Evolutionary conservation across 2,113 vertebrate species (phyloP).

Genomic region (Hippocampus mohnikei): DNA sequence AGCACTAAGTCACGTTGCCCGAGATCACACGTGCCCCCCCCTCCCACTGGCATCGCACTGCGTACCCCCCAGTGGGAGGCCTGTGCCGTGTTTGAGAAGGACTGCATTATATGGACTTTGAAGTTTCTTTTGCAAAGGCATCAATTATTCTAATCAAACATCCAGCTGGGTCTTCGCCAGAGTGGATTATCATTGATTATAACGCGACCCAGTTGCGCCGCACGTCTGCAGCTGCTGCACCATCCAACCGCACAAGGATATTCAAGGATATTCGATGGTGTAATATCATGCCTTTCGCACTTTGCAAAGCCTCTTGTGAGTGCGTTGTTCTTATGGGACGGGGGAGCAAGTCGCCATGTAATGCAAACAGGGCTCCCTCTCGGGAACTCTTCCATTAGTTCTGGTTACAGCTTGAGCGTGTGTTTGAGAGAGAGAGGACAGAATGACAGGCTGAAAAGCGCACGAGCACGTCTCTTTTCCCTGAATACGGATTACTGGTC

Average conservation of each 20-base stretch:
- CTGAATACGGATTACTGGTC: conserved; percentile 25
- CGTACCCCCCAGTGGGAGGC: too few species aligned
- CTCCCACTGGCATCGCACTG: too few species aligned
- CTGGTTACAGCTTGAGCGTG: not conserved
- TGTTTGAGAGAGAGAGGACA: not conserved
- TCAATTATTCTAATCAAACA: conserved; percentile 15
- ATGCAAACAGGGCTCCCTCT: conserved; percentile 24
- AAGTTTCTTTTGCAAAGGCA: not conserved
- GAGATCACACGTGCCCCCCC: too few species aligned
- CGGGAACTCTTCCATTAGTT: conserved; percentile 19
- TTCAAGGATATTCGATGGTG: conserved; percentile 1
- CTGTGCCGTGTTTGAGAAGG: too few species aligned
- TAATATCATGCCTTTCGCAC: not conserved
- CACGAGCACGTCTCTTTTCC: not conserved
- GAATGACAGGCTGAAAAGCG: conserved; percentile 14
- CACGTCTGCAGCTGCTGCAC: conserved; percentile 1
- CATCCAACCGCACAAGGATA: not conserved
- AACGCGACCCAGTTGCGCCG: conserved; percentile 5
- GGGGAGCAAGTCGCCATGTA: conserved; percentile 6
- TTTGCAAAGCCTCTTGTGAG: not conserved
- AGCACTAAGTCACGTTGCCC: too few species aligned
- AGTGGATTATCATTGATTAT: conserved; percentile 17
- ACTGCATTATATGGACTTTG: conserved; percentile 7
- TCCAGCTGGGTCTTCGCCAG: not conserved
- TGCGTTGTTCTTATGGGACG: not conserved